Conservation (phyloP, 1,140 invertebrate genomes). For the Drosophila elegans region DNA sequence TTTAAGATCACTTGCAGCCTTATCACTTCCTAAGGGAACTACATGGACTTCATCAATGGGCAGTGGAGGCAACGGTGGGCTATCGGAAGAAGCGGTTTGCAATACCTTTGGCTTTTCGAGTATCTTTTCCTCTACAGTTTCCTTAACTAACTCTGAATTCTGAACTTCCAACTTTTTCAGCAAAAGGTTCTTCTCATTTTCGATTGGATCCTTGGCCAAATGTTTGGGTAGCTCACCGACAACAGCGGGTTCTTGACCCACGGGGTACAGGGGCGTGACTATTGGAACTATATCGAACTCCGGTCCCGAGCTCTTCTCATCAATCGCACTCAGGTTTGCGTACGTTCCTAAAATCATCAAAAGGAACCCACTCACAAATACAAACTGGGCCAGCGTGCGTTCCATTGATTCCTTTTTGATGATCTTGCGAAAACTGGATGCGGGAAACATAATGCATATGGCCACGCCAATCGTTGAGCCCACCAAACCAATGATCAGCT, state of each 20-base stretch:
- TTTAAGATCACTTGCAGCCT: conserved; percentile 4
- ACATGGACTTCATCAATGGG: conserved; percentile 70
- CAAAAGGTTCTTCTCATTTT: conserved; percentile 26
- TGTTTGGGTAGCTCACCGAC: conserved; percentile 60
- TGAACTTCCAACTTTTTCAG: conserved; percentile 33
- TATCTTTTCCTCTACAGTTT: conserved; percentile 15
- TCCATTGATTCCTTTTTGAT: conserved; percentile 91
- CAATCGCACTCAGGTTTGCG: conserved; percentile 92
- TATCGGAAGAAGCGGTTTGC: conserved; percentile 37
- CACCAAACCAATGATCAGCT: conserved; percentile 95
- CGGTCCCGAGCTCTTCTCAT: conserved; percentile 86
- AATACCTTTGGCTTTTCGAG: conserved; percentile 26
- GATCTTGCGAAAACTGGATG: conserved; percentile 90
- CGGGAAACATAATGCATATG: conserved; percentile 96
- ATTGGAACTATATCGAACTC: conserved; percentile 59
- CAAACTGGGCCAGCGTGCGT: conserved; percentile 89
- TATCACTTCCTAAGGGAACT: conserved; percentile 22
- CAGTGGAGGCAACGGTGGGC: conserved; percentile 65
- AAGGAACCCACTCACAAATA: conserved; percentile 91
- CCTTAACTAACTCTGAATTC: conserved; percentile 12
- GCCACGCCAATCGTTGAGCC: conserved; percentile 98
- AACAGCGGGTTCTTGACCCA: conserved; percentile 46
- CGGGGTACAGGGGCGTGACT: conserved; percentile 69
- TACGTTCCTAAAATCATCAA: conserved; percentile 95
- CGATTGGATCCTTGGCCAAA: conserved; percentile 32